Base-by-base conservation (phyloP, 1,140 invertebrate genomes). In the Atta texana region DNA sequence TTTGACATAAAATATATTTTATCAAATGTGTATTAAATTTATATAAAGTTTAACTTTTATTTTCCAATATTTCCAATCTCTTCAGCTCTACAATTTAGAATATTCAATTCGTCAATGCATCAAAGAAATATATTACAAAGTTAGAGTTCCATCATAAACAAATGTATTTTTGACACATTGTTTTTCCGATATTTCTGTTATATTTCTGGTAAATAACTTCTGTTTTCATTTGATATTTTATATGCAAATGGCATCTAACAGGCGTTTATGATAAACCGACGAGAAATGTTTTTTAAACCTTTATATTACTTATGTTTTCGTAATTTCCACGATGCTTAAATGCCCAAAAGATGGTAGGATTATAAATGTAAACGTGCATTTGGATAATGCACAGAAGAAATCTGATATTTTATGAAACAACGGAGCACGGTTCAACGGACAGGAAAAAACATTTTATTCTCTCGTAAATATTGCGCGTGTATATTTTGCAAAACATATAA, bases 331-430 rank as follows among this genome's bases (percentile, higher is more conserved):
- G 44, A 84, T 61, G 39, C 69, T 74, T 61, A 74, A 84, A 84
- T 75, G 80, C 68, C 57, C n/a, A 61, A 75, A 84, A 84, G 80
- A 84, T 75, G 49, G 72, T 78, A 57, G 82, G 49, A 85, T 85
- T 78, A 78, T 78, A 85, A 85, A 85, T 77, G 74, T 78, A 85
- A 85, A 85, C 49, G 74, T 64, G 31, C 59, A 66, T 85, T 85
- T 78, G 53, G 72, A 14, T 77, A 78, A 78, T 68, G 61, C 61
- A 57, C 71, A 78, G 74, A 78, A 85, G 82, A 85, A 85, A 85
- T 85, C 74, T 85, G 82, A 85, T 85, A 85, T 85, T 85, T 85
- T 85, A 85, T 85, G 82, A 85, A 85, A 85, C 72, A 85, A 78
- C 72, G 63, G 61, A 55, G 74, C n/a, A 66, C 61, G 39, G 72